Base-by-base conservation (phyloP, 2,113 vertebrate genomes). In the Pedionomus torquatus region DNA sequence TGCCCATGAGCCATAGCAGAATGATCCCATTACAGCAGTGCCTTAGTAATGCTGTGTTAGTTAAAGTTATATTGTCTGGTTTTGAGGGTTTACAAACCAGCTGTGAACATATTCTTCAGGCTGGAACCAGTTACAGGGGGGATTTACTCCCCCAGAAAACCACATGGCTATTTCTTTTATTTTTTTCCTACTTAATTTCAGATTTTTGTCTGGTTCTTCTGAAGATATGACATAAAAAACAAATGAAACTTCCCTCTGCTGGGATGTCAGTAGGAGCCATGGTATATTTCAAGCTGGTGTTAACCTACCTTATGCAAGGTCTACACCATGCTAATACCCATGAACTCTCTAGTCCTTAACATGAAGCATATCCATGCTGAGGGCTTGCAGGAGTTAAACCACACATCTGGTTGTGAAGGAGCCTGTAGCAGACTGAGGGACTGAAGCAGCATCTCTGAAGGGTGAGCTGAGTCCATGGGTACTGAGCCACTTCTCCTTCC, bases 31-130 rank as follows among this genome's bases (percentile, higher is more conserved):
- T 96, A 95, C 74, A 71, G 25, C 57, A 79, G 9, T 72, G 83
- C 57, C 69, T 92, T 79, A 75, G 69, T 72, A 82, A 92, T 30
- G 21, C 64, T 87, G 60, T 81, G 57, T 92, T 96, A 94, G 85
- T 97, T 96, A 93, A 96, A 79, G 76, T 51, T 93, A 74, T 49
- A 64, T 94, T 94, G 96, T 46, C 88, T 95, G 86, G 52, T 91
- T 97, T 77, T 60, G 80, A 89, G 83, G 55, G 82, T 83, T 96
- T 94, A 77, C 88, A 94, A 94, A 64, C 85, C 80, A 92, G 64
- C 76, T 96, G 83, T 82, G 81, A 92, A 92, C 81, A 54, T 75
- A 87, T 79, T 91, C 76, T 87, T 35, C 44, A 84, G 33, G 35
- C 55, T 89, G 76, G 41, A 84, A 90, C 68, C 20, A 28, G 83